Base-by-base conservation (phyloP, 1,140 invertebrate genomes). In the Lepidotrigona ventralis region DNA sequence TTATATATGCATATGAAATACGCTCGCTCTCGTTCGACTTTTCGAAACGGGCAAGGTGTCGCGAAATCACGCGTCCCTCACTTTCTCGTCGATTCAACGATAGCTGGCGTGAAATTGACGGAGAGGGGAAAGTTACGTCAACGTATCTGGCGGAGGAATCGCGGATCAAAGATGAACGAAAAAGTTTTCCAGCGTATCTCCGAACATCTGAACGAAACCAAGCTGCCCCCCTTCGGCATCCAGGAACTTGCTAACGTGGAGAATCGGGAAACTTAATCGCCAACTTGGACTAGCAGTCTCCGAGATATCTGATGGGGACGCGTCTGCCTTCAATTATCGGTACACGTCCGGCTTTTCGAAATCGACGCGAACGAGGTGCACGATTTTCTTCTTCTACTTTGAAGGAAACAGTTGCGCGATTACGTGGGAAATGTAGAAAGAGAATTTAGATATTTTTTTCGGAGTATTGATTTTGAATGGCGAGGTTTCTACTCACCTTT, bases 211-310 rank as follows among this genome's bases (percentile, higher is more conserved):
- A 33, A 33, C 29, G 29, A 33, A 33, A 33, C 46, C 23, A 8
- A 21, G 12, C 23, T n/a, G 17, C 8, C 14, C 23, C 17, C 3
- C 9, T n/a, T 21, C 26, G 12, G n/a, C 70, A 21, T 9, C 14
- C 15, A 12, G 26, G 12, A 74, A 74, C 26, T 74, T 58, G 29
- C 19, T n/a, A n/a, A 54, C 54, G 58, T 14, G 21, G 72, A 39
- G 54, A 33, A 74, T 29, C 54, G 78, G 21, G 11, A 72, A 79
- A 79, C 78, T 72, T 79, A 72, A 79, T 79, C 54, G n/a, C 23
- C n/a, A 79, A 72, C 33, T 79, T 60, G n/a, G 12, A 71, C 15
- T 0, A 0, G 39, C 15, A n/a, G 23, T 19, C 64, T 19, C 0
- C 51, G 64, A 68, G 23, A 39, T 21, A 70, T 70, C 69, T 23